Percentiles rank a stretch among this genome's conserved stretches.
Conservation (phyloP, 2,113 vertebrate species). For the Hiodon tergisus region DNA sequence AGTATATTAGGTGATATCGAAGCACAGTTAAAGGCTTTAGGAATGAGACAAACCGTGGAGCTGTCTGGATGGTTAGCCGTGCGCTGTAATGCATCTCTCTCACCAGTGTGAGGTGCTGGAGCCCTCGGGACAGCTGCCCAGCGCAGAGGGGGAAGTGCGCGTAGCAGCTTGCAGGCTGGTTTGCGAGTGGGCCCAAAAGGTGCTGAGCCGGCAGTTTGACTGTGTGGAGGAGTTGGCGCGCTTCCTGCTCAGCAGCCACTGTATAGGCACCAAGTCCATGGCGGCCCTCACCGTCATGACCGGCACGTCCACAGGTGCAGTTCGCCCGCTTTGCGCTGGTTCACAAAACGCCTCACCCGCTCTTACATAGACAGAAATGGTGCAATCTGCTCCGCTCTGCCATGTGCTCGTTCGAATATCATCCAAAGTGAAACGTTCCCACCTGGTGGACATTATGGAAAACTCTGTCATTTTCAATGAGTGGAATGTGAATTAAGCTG, state of each 20-base stretch:
- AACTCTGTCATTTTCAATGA: not conserved
- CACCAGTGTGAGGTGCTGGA: constrained; percentile 80
- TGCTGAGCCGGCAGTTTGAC: constrained; percentile 93
- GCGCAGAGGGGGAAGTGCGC: constrained; percentile 83
- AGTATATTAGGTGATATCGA: too few species aligned
- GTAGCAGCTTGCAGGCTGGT: constrained; percentile 91
- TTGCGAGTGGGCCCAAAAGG: constrained; percentile 98
- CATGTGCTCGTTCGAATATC: not conserved
- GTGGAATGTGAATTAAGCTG: not conserved
- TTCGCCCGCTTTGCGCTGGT: too few species aligned
- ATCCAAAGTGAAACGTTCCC: constrained; percentile 31
- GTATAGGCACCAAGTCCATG: constrained; percentile 93
- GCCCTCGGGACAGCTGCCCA: constrained; percentile 72
- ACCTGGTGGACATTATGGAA: constrained; percentile 41
- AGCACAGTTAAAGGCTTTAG: too few species aligned
- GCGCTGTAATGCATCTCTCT: constrained; percentile 29
- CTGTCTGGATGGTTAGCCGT: not conserved
- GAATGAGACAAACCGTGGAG: too few species aligned
- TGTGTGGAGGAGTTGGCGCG: constrained; percentile 88
- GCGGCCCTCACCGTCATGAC: constrained; percentile 93
- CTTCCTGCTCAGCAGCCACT: constrained; percentile 95
- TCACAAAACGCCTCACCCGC: not conserved
- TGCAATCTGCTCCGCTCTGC: not conserved
- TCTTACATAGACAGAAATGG: constrained; percentile 1
- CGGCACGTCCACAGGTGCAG: constrained; percentile 79